Percentiles rank a stretch among this genome's conserved stretches.
These are phyloP conservation scores for Scylla paramamosain DNA, from an alignment of 1,140 invertebrate genomes.

Conservation along the genomic window DNA sequence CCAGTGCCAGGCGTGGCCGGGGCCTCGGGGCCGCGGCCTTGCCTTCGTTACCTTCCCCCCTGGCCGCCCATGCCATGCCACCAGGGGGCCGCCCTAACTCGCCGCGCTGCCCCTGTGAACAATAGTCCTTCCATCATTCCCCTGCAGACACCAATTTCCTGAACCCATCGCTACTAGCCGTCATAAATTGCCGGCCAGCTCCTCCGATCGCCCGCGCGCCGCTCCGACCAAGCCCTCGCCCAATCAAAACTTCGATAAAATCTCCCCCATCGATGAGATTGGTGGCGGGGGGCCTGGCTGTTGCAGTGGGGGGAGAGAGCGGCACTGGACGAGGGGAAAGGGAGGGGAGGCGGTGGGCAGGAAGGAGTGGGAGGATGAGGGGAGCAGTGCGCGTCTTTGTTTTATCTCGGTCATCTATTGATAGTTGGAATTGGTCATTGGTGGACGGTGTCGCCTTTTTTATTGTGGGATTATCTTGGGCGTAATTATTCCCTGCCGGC, in stretches of 20 bases:
- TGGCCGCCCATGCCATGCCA: background rate
- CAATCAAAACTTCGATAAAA: constrained; percentile 52
- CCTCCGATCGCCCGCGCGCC: background rate
- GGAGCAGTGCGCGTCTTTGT: constrained; percentile 41
- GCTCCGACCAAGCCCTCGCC: background rate
- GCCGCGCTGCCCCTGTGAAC: constrained; percentile 4
- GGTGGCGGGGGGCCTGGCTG: background rate
- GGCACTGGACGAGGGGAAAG: too few species aligned
- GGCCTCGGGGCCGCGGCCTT: background rate
- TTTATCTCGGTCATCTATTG: constrained; percentile 62
- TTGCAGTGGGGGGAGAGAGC: background rate
- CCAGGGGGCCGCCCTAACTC: background rate
- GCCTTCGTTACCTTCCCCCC: background rate
- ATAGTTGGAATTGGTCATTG: constrained; percentile 62
- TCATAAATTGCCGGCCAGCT: constrained; percentile 58
- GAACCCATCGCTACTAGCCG: constrained; percentile 43
- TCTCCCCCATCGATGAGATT: constrained; percentile 38
- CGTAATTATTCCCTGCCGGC: constrained; percentile 57
- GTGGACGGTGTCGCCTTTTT: constrained; percentile 47
- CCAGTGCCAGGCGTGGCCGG: too few species aligned
- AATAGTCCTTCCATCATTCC: constrained; percentile 8
- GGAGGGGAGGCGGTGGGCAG: background rate
- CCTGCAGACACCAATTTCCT: constrained; percentile 55
- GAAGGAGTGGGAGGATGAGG: background rate
- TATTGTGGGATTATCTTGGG: constrained; percentile 15